Conservation (phyloP, 2,888 invertebrate genomes). For the Agonopterix heracliana region DNA sequence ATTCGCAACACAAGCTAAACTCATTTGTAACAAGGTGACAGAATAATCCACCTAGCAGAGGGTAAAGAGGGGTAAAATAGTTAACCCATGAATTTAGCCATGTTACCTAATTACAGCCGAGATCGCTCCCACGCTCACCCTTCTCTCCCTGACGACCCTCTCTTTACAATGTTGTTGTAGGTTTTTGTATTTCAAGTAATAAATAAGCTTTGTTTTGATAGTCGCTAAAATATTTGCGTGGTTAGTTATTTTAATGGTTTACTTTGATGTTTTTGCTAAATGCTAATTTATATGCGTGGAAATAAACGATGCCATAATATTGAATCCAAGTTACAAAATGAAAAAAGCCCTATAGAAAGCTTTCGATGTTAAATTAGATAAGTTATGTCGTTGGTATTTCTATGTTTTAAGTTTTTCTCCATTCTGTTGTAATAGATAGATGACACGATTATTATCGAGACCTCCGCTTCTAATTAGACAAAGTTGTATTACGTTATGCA, state of each 20-base stretch:
- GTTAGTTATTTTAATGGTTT: slow-evolving; percentile 12
- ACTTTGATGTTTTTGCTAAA: no score
- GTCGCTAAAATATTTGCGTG: slow-evolving; percentile 22
- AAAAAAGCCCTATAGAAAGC: no score
- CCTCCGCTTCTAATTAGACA: no score
- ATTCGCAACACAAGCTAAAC: slow-evolving; percentile 5
- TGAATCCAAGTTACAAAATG: no score
- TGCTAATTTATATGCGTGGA: no score
- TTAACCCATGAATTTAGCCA: slow-evolving; percentile 15
- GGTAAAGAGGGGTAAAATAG: slow-evolving; percentile 26
- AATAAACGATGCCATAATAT: no score
- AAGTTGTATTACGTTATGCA: no score
- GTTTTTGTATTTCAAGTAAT: slow-evolving; percentile 22
- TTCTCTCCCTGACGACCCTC: slow-evolving; percentile 14
- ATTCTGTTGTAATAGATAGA: no score
- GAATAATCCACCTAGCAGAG: slow-evolving; percentile 21
- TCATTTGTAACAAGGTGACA: slow-evolving; percentile 12
- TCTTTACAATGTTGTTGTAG: slow-evolving; percentile 32
- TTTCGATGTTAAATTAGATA: no score
- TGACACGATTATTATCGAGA: no score
- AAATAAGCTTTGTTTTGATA: slow-evolving; percentile 33
- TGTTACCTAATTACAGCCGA: slow-evolving; percentile 52
- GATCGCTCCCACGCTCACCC: slow-evolving; percentile 54
- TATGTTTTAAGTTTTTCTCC: no score
- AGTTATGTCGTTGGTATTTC: no score